Percentiles rank a stretch among this genome's conserved stretches.
phyloP scores from a whole-genome alignment of 2,888 invertebrate species.

The Himalopsyche anomala region DNA sequence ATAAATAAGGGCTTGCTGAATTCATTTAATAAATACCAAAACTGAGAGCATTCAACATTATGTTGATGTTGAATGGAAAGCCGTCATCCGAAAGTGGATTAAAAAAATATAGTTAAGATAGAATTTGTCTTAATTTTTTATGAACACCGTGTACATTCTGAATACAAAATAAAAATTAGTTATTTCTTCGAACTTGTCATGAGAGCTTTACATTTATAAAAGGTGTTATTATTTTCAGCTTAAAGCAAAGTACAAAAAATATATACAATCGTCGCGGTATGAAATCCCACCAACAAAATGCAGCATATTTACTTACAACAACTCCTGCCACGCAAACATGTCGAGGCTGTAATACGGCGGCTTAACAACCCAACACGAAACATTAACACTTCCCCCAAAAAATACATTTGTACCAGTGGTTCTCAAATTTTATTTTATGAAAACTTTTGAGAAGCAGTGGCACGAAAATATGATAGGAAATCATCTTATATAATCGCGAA shows the following conservation, averaged over 20 bases:
- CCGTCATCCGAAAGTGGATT: too few relatives aligned
- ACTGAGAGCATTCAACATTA: too few relatives aligned
- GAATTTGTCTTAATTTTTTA: too few relatives aligned
- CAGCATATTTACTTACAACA: conserved; percentile 24
- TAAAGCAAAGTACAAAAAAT: not conserved
- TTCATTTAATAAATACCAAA: too few relatives aligned
- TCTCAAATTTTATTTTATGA: not conserved
- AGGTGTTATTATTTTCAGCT: conserved; percentile 10
- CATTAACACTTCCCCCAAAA: conserved; percentile 44
- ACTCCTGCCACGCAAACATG: conserved; percentile 24
- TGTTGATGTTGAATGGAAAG: too few relatives aligned
- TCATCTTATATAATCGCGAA: too few relatives aligned
- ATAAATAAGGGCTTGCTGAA: too few relatives aligned
- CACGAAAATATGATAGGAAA: not conserved
- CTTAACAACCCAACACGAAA: conserved; percentile 42
- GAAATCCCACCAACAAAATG: conserved; percentile 20
- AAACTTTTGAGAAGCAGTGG: not conserved
- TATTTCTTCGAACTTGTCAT: not conserved
- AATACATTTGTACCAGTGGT: not conserved
- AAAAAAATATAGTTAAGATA: too few relatives aligned
- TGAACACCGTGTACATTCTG: not conserved
- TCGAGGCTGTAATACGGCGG: conserved; percentile 24
- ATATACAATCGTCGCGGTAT: not conserved
- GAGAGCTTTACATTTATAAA: not conserved
- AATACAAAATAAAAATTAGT: not conserved